These are phyloP conservation scores for Oreochromis spilurus DNA, from an alignment of 2,113 vertebrate genomes.

Conservation along the genomic window DNA sequence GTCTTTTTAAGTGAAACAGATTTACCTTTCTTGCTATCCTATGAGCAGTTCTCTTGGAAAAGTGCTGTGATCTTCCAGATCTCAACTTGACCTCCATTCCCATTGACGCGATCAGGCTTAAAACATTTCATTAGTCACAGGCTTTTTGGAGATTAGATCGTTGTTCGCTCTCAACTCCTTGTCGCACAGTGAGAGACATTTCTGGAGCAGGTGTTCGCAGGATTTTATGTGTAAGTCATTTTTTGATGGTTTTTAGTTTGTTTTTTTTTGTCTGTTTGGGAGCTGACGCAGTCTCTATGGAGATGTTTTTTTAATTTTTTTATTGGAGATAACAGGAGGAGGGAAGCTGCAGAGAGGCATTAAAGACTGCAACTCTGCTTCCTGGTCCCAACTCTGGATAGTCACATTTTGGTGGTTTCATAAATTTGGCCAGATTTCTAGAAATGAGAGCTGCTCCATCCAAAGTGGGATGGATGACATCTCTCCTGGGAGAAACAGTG, in stretches of 20 bases:
- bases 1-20: neutral
- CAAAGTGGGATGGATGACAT: neutral
- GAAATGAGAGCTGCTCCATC: neutral
- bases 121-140: neutral
- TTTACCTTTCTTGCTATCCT: accelerated
- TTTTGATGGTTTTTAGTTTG: neutral
- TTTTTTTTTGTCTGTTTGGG: neutral
- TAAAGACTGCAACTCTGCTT: neutral
- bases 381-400: neutral
- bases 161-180: neutral
- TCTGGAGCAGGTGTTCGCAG: neutral
- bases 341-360: neutral
- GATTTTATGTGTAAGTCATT: accelerated
- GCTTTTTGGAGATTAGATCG: neutral
- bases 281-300: too few relatives aligned
- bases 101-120: neutral
- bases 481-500: neutral
- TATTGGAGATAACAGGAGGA: neutral
- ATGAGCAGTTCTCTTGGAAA: neutral
- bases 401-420: neutral
- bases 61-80: neutral
- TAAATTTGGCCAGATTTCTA: neutral
- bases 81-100: neutral
- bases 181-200: neutral
- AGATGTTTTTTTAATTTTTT: neutral